phyloP scores from a whole-genome alignment of 2,888 invertebrate species.

The Alcis repandata region DNA sequence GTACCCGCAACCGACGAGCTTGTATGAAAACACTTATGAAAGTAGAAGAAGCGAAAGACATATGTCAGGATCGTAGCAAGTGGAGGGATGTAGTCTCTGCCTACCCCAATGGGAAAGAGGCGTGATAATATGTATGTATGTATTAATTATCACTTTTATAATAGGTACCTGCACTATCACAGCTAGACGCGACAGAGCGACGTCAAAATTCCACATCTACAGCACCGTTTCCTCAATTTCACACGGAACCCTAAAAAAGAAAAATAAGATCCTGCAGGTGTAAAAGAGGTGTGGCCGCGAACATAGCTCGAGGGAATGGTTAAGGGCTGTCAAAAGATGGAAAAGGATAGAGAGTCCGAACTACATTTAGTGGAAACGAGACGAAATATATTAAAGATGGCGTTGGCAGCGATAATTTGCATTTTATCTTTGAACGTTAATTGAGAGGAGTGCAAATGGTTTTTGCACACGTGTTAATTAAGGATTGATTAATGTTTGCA shows the following conservation, averaged over 20 bases:
- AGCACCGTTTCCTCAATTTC: not conserved
- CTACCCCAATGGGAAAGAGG: no score
- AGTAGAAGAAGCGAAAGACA: no score
- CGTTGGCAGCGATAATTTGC: slow-evolving; percentile 66
- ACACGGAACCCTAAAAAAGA: slow-evolving; percentile 17
- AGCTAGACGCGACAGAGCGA: not conserved
- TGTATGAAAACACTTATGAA: no score
- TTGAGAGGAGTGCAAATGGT: slow-evolving; percentile 75
- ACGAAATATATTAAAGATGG: slow-evolving; percentile 59
- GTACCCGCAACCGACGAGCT: no score
- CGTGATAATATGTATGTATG: no score
- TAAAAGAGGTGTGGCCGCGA: slow-evolving; percentile 59
- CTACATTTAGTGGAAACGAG: slow-evolving; percentile 50
- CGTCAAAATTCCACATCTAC: not conserved
- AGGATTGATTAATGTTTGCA: slow-evolving; percentile 72
- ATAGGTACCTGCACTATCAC: no score
- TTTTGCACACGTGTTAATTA: slow-evolving; percentile 74
- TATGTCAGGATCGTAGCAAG: no score
- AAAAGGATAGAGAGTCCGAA: slow-evolving; percentile 49
- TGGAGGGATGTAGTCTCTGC: no score
- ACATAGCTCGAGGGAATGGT: slow-evolving; percentile 48
- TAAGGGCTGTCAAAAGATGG: slow-evolving; percentile 43
- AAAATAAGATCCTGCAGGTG: slow-evolving; percentile 48
- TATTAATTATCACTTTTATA: no score
- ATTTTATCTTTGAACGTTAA: slow-evolving; percentile 76